A percentile compares a stretch with the other conserved stretches of the same genome.
These are phyloP conservation scores for Drosophila barbarae DNA, from an alignment of 2,888 invertebrate species.

Conservation along the genomic window DNA sequence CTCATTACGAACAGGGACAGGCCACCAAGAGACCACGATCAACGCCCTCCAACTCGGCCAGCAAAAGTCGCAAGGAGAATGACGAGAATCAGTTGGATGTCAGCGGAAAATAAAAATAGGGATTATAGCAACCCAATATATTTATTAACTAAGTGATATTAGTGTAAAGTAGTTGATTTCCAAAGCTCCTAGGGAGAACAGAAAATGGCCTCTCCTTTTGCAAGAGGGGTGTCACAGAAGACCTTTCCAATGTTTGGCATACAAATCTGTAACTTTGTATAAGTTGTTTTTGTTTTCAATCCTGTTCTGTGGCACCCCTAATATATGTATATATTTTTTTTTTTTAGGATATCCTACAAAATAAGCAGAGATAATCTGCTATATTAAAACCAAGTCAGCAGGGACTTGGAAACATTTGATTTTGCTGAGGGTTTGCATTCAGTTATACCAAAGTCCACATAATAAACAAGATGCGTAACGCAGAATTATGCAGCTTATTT, in stretches of 20 bases:
- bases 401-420: background rate
- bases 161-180: constrained; percentile 7
- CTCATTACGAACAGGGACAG: constrained; percentile 69
- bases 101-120: background rate
- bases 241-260: background rate
- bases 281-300: background rate
- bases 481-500: background rate
- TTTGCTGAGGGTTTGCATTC: background rate
- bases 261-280: background rate
- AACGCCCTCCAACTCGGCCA: constrained; percentile 32
- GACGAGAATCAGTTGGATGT: constrained; percentile 26
- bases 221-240: background rate
- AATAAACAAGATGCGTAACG: background rate
- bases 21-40: constrained; percentile 51
- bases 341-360: background rate
- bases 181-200: background rate
- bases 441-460: background rate
- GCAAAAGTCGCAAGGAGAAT: constrained; percentile 58
- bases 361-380: background rate
- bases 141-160: constrained; percentile 31
- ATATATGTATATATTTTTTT: background rate
- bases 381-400: background rate
- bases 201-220: background rate
- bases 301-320: background rate
- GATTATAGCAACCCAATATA: background rate